These are phyloP conservation scores for Hirtodrosophila confusa DNA, from an alignment of 2,888 invertebrate species.

Conservation along the genomic window DNA sequence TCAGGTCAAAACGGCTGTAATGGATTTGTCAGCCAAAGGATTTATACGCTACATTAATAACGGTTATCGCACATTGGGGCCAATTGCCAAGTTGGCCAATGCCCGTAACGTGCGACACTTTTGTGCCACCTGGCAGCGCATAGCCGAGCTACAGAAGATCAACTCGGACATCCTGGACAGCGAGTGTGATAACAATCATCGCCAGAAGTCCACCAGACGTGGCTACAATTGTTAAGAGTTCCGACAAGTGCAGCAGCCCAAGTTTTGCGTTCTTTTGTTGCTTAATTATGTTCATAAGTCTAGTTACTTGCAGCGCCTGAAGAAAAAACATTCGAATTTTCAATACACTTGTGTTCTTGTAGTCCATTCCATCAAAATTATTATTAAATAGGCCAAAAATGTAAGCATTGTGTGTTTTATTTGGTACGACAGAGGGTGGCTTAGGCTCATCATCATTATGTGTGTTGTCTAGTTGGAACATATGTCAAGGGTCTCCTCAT, in stretches of 20 bases:
- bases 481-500: constrained; percentile 55
- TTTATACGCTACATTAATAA: constrained; percentile 74
- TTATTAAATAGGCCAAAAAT: constrained; percentile 18
- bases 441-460: constrained; percentile 65
- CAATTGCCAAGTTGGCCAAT: constrained; percentile 80
- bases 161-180: constrained; percentile 54
- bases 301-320: constrained; percentile 1
- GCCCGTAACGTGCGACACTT: constrained; percentile 78
- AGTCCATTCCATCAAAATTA: constrained; percentile 35
- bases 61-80: constrained; percentile 83
- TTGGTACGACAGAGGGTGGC: constrained; percentile 27
- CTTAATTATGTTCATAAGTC: constrained; percentile 22
- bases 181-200: constrained; percentile 17
- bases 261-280: constrained; percentile 16
- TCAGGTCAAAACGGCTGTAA: constrained; percentile 81
- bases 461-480: constrained; percentile 39
- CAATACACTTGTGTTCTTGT: background rate
- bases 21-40: constrained; percentile 73
- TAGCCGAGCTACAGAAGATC: constrained; percentile 74
- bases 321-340: background rate
- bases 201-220: constrained; percentile 42
- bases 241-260: background rate
- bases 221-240: constrained; percentile 30
- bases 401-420: background rate
- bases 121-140: constrained; percentile 76